A percentile compares a stretch with the other conserved stretches of the same genome.
Evolutionary conservation across 1,140 invertebrate species (phyloP).

Genomic region (Ganaspis sp.): DNA sequence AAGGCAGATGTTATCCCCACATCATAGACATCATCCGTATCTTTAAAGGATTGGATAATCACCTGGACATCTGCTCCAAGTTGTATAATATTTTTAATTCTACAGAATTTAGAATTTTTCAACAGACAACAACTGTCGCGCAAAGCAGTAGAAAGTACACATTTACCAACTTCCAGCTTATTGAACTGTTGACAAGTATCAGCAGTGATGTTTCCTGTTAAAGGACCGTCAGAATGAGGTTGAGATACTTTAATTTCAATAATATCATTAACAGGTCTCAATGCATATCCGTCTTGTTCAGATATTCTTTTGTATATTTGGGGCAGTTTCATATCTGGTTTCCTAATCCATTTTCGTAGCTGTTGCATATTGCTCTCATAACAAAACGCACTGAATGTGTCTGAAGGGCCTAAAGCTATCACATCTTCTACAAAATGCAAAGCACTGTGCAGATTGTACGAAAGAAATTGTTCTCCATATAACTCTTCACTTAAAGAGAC

Average conservation of each 20-base stretch:
- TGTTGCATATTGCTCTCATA: no score
- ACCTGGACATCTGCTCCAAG: neutral
- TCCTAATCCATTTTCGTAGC: no score
- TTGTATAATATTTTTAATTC: neutral
- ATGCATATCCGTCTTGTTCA: no score
- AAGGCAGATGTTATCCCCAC: neutral
- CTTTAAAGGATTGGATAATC: neutral
- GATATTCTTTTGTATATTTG: no score
- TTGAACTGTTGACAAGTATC: neutral
- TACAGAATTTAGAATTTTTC: neutral
- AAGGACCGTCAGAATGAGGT: neutral
- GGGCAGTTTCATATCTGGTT: no score
- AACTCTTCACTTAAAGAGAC: no score
- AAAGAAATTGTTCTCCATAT: no score
- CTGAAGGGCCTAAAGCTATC: no score
- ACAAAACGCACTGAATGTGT: no score
- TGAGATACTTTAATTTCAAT: neutral
- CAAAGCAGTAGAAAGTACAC: neutral
- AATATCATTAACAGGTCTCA: neutral
- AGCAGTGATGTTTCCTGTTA: neutral
- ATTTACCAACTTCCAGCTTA: neutral
- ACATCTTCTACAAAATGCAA: no score
- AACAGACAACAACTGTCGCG: conserved; percentile 2
- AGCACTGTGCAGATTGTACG: no score
- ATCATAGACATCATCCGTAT: neutral